Base-by-base conservation (phyloP, 2,888 invertebrate species). In the Noctua fimbriata region DNA sequence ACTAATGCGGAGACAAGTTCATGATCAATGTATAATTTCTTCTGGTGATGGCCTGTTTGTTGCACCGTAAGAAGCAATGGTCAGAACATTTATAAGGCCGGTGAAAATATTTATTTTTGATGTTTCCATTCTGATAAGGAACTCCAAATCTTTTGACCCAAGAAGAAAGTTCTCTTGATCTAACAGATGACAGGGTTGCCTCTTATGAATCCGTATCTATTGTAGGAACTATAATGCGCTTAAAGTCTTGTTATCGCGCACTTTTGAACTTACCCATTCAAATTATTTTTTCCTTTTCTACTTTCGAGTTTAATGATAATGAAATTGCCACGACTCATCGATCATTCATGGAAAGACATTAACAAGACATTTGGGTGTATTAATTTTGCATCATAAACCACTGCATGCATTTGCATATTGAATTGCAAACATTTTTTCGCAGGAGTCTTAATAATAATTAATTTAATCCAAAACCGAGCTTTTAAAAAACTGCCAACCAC, bases 361-460 rank as follows among this genome's bases (percentile, higher is more conserved):
- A 28, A 55, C 7, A 24, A 47, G 5, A 2, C 4, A 6, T 49
- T 58, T 41, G 2, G 7, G 12, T 14, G 12, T 9, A 28, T 3
- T 58, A 12, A n/a, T 28, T n/a, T 41, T 71, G 1, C 21, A 41
- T 12, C 28, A 58, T 16, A 72, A 24, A 60, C 1, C 12, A n/a
- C 5, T 41, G 14, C 24, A n/a, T 10, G 16, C 32, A 70, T 65
- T 73, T 60, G 14, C 41, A 65, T 41, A 76, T 36, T 58, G n/a
- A 49, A 76, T 70, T 28, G 66, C 16, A 36, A 86, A 71, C 2
- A 44, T 82, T 87, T 83, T 88, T 90, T 96, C 95, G 90, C 95
- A 94, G 91, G 94, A 92, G 89, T 92, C 90, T 95, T 93, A 93
- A 77, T 41, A 60, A 52, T 55, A 60, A 92, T 93, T 92, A 47